Evolutionary conservation across 1,140 invertebrate species (phyloP).

Genomic region (Thrips palmi): DNA sequence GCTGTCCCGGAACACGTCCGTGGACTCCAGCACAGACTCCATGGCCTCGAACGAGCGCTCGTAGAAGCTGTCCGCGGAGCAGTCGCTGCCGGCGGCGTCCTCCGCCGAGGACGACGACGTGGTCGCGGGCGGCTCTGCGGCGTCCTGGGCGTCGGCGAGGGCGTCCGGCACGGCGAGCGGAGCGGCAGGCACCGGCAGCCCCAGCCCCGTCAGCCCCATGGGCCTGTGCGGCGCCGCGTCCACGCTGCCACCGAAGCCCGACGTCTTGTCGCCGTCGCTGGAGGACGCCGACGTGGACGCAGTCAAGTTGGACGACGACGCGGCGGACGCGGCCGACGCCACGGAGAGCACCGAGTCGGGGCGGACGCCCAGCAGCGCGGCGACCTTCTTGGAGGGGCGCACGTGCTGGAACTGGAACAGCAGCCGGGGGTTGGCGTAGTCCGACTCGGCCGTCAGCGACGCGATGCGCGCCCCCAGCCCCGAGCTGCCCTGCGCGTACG

Average conservation of each 20-base stretch:
- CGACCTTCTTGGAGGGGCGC: slow-evolving; percentile 30
- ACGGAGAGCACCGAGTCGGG: slow-evolving; percentile 19
- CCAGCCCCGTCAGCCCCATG: no score
- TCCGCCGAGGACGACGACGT: no score
- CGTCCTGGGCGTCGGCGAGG: slow-evolving; percentile 10
- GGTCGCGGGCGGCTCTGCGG: no score
- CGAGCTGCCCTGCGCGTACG: slow-evolving; percentile 61
- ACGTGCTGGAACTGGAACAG: slow-evolving; percentile 29
- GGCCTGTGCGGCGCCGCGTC: slow-evolving; percentile 18
- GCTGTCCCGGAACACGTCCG: slow-evolving; percentile 60
- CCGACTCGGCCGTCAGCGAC: slow-evolving; percentile 35
- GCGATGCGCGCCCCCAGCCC: slow-evolving; percentile 68
- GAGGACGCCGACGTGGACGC: slow-evolving; percentile 42
- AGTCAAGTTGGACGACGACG: slow-evolving; percentile 26
- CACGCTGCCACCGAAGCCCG: slow-evolving; percentile 21
- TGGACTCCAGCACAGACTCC: slow-evolving; percentile 32
- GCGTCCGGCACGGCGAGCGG: no score
- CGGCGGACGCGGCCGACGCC: no score
- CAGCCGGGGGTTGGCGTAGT: slow-evolving; percentile 61
- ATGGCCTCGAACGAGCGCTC: slow-evolving; percentile 59
- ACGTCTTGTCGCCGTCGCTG: slow-evolving; percentile 30
- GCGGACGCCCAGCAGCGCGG: slow-evolving; percentile 16
- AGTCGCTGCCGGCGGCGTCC: slow-evolving; percentile 21
- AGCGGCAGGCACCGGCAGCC: no score
- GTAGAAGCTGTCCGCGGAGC: slow-evolving; percentile 44